These are phyloP conservation scores for Punctoribates punctum DNA, from an alignment of 2,888 invertebrate species.

Conservation along the genomic window DNA sequence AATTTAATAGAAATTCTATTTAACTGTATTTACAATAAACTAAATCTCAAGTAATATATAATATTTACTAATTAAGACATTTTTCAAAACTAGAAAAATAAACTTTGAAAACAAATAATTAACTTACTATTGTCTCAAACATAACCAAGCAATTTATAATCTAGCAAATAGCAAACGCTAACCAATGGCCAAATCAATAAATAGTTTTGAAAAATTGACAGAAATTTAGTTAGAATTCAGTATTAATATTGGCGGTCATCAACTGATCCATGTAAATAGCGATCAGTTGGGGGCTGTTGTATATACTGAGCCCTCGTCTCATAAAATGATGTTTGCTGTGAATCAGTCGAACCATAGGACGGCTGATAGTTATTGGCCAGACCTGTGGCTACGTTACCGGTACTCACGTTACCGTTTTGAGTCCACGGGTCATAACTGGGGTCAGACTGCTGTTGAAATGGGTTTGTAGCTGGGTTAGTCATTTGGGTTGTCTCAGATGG, in stretches of 20 bases:
- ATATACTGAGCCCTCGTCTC: slow-evolving; percentile 53
- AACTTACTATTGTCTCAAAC: not conserved
- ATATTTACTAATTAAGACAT: not conserved
- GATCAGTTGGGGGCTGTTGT: slow-evolving; percentile 62
- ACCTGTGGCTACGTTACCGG: not conserved
- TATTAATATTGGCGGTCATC: slow-evolving; percentile 53
- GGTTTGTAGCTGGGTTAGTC: slow-evolving; percentile 16
- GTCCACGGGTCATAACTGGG: slow-evolving; percentile 15
- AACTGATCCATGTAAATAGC: slow-evolving; percentile 59
- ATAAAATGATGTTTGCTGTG: slow-evolving; percentile 45
- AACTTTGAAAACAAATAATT: not conserved
- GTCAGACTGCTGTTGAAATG: slow-evolving; percentile 16
- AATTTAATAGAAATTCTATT: no score
- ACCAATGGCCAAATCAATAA: not conserved
- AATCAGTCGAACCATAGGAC: slow-evolving; percentile 40
- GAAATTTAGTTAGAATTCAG: not conserved
- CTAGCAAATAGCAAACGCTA: not conserved
- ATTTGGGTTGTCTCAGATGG: not conserved
- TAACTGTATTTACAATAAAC: no score
- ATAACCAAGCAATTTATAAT: not conserved
- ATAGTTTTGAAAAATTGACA: not conserved
- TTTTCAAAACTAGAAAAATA: not conserved
- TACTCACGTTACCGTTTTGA: slow-evolving; percentile 44
- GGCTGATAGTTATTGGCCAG: slow-evolving; percentile 43
- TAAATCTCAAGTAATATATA: no score